Base-by-base conservation (phyloP, 2,113 vertebrate species). In the Percina caprodes region DNA sequence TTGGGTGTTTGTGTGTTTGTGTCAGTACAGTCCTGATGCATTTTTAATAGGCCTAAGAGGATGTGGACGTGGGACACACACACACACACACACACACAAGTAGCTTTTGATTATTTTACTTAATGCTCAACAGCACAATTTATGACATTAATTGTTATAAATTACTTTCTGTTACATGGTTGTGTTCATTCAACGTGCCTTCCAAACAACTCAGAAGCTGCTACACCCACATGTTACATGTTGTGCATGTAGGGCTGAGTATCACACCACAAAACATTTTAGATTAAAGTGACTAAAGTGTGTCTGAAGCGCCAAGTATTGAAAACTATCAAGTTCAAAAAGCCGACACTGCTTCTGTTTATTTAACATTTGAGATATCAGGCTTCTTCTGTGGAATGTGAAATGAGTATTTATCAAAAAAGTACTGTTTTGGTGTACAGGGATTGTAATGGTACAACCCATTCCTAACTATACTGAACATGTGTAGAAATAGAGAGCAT, bases 1-100 rank as follows among this genome's bases (percentile, higher is more conserved):
- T 54, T n/a, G 13, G 7, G 11, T 70, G 1, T 58, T n/a, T 81
- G 62, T 66, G 45, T 71, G 55, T 51, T 26, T 56, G 26, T 14
- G 23, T 42, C 49, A 16, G 42, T 51, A 42, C 70, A 59, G 71
- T 42, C 51, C 26, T 68, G 59, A 84, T 63, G 59, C 66, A 71
- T 80, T 72, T 80, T 77, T 77, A 83, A 79, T 54, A 30, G 69
- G 67, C 45, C 69, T 77, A 62, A 55, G 49, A 54, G 66, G 30
- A 60, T 39, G 76, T 33, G 45, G 66, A 65, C 3, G 23, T n/a
- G 15, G 35, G 69, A 61, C 67, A 69, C 51, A 39, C 35, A 39
- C 35, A 39, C 35, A 39, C 35, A 9, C 35, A 39, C 35, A 33
- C 58, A 61, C 12, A 59, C 26, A 63, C 26, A 61, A 9, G 33